Evolutionary conservation across 2,888 invertebrate genomes (phyloP), one percentile per base, ranked within the genome.

Genomic region (Conomelus anceps): DNA sequence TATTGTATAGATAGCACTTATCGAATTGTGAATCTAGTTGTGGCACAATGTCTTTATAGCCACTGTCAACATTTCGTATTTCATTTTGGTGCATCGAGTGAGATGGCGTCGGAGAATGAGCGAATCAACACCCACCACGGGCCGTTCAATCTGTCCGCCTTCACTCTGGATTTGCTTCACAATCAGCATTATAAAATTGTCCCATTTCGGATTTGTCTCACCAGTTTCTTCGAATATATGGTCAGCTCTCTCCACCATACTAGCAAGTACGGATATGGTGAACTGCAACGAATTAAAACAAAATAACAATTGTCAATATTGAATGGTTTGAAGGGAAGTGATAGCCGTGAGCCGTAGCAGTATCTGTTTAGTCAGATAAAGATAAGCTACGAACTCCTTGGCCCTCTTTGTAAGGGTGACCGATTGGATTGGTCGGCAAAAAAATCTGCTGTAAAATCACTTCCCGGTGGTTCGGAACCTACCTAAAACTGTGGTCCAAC

Each of bases 231-330:
- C n/a, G 3, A 63, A 13, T 7, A 63, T 1, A n/a, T n/a, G 63
- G 6, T 95, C 94, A 0, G 94, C 94, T 90, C 94, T 93, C 90
- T 95, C 94, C 41, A 95, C 92, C 92, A 95, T 93, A 88, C 94
- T 93, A 13, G 94, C 93, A 90, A 95, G 92, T 23, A 95, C 94
- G 4, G 95, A 95, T 34, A 95, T 93, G 22, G 95, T 95, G 92
- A 95, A 94, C 95, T 95, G 92, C 41, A 93, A 93, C 89, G 89
- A 91, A 63, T 63, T 20, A 20, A 63, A 63, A 0, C 26, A 26
- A 1, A 63, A 63, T 63, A n/a, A 63, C n/a, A 9, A 63, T 9
- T 1, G 13, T n/a, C 20, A 4, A 63, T n/a, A n/a, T 1, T 63
- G 20, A n/a, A 63, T n/a, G n/a, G n/a, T n/a, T n/a, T n/a, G n/a